Percentiles rank a stretch among this genome's conserved stretches.
These are phyloP conservation scores for Thalassoma bifasciatum DNA, from an alignment of 2,113 vertebrate species.

Conservation along the genomic window DNA sequence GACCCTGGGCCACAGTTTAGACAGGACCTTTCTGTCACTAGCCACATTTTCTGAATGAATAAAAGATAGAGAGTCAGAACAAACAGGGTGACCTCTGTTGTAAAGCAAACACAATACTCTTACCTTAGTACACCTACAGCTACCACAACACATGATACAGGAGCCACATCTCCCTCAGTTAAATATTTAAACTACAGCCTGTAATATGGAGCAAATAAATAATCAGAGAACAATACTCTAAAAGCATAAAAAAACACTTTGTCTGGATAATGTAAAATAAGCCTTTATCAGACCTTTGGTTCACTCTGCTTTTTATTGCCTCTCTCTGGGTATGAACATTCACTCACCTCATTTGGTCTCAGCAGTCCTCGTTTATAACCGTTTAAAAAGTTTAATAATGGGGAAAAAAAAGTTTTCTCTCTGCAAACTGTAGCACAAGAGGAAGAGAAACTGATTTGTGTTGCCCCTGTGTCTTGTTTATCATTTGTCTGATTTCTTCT, in stretches of 20 bases:
- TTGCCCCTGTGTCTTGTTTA: conserved; percentile 22
- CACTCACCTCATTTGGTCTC: conserved; percentile 2
- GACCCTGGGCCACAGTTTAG: conserved; percentile 25
- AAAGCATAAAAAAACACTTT: background rate
- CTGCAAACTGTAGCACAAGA: background rate
- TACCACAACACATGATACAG: conserved; percentile 37
- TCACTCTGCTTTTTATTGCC: conserved; percentile 11
- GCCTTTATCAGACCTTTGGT: conserved; percentile 8
- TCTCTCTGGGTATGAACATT: conserved; percentile 22
- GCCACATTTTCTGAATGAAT: conserved; percentile 51
- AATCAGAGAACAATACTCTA: conserved; percentile 8
- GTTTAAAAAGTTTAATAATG: conserved; percentile 21
- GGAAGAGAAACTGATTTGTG: background rate
- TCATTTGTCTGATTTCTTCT: conserved; percentile 2
- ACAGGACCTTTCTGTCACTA: conserved; percentile 9
- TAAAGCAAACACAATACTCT: conserved; percentile 65
- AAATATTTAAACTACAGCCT: conserved; percentile 23
- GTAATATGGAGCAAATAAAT: conserved; percentile 21
- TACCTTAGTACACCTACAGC: conserved; percentile 19
- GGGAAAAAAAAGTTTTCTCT: conserved; percentile 16
- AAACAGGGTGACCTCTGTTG: conserved; percentile 58
- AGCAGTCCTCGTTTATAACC: conserved; percentile 22
- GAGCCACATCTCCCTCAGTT: conserved; percentile 4
- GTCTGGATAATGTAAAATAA: conserved; percentile 13
- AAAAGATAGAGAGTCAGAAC: conserved; percentile 63